Evolutionary conservation across 1,140 invertebrate genomes (phyloP).

Genomic region (Brevipalpus yothersi): DNA sequence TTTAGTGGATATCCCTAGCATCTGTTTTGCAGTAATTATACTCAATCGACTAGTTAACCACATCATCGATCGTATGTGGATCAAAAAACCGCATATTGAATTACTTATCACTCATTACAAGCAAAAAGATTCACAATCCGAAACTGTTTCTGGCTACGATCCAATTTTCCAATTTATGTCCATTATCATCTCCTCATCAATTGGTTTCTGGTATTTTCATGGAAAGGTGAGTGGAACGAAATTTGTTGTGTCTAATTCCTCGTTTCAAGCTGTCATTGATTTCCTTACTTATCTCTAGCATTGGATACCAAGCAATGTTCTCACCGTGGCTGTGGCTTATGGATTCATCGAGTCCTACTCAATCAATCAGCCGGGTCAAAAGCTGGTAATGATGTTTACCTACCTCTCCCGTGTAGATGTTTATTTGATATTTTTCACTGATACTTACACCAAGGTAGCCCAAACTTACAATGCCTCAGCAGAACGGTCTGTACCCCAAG

Average conservation of each 20-base stretch:
- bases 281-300: slow-evolving; percentile 37
- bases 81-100: slow-evolving; percentile 64
- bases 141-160: slow-evolving; percentile 55
- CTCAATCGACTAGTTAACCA: slow-evolving; percentile 66
- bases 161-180: slow-evolving; percentile 71
- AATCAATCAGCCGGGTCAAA: slow-evolving; percentile 80
- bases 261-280: slow-evolving; percentile 5
- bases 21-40: slow-evolving; percentile 74
- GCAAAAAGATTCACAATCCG: slow-evolving; percentile 19
- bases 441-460: too few species aligned
- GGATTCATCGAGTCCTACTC: slow-evolving; percentile 92
- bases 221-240: slow-evolving; percentile 59
- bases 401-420: slow-evolving; percentile 99
- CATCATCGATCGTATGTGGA: slow-evolving; percentile 47
- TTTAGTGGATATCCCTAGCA: slow-evolving; percentile 78
- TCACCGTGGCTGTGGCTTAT: slow-evolving; percentile 90
- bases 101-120: slow-evolving; percentile 47
- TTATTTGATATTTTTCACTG: too few species aligned
- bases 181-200: slow-evolving; percentile 43
- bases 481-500: slow-evolving; percentile 96
- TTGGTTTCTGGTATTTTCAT: too few species aligned
- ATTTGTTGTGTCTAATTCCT: too few species aligned
- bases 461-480: slow-evolving; percentile 98
- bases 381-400: slow-evolving; percentile 96
- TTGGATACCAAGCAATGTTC: slow-evolving; percentile 97